Percentiles rank a stretch among this genome's conserved stretches.
Conservation (phyloP, 2,888 invertebrate genomes). For the Sipha maydis region DNA sequence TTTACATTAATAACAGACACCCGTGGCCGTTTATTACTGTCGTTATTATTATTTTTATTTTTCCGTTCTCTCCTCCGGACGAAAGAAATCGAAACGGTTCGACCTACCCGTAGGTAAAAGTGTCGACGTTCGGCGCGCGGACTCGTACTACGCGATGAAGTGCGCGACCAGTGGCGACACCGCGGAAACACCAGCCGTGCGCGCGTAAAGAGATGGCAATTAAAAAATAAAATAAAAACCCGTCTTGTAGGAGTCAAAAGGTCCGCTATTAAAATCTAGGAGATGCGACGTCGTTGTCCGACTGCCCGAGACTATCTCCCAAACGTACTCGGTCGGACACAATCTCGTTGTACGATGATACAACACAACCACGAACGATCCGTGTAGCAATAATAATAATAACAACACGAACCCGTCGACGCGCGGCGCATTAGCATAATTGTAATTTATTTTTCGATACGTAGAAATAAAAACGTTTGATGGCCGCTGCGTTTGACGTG, state of each 20-base stretch:
- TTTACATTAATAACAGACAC: background rate
- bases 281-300: background rate
- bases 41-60: background rate
- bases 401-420: too few species aligned
- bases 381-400: background rate
- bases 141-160: background rate
- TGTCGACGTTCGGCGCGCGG: too few species aligned
- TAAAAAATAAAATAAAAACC: background rate
- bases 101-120: too few species aligned
- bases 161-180: too few species aligned
- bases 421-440: conserved; percentile 20
- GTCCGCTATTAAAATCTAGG: background rate
- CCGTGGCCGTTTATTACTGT: background rate
- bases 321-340: background rate
- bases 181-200: background rate
- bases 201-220: background rate
- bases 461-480: background rate
- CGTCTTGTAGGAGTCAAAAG: background rate
- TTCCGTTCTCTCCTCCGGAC: background rate
- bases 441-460: conserved; percentile 44
- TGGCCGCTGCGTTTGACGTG: background rate
- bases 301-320: background rate
- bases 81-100: background rate
- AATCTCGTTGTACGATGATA: background rate
- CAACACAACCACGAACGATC: background rate